Base-by-base conservation (phyloP, 2,888 invertebrate species). In the Cistogaster globosa region DNA sequence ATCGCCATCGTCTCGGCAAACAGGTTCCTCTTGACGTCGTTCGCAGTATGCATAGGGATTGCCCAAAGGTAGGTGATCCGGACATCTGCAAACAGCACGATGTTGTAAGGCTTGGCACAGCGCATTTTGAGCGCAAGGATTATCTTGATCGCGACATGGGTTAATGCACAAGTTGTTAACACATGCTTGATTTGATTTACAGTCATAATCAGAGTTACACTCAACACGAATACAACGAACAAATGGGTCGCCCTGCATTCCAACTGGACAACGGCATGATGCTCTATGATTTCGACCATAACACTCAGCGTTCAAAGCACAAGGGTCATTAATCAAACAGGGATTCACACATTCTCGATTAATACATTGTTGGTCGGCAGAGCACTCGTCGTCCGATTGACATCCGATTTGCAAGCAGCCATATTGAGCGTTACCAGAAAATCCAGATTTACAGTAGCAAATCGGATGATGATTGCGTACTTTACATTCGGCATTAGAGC, bases 401-500 rank as follows among this genome's bases (percentile, higher is more conserved):
- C 98, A 98, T 71, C 96, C 97, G 89, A 97, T 94, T 94, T 96
- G 96, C 36, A 94, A 93, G 90, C 98, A 98, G 68, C 96, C 96
- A 76, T 94, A 94, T 92, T 96, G 97, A 22, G 97, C 97, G 92
- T 97, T 97, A 90, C 97, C 98, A 55, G 97, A 96, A 92, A 95
- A 97, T 68, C 97, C 97, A 51, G 95, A 94, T 89, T 94, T 94
- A 91, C 98, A 98, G 89, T 94, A 95, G 91, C 98, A 98, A 18
- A 96, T 95, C 18, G 97, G 97, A 92, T 97, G 96, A 91, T 98
- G 98, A 91, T 96, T 95, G 72, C 95, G 93, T 14, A 98, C 97
- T 82, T 94, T 94, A 91, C 98, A 98, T 88, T 97, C 96, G 7
- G 98, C 95, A 90, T 97, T 95, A 2, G 95, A 93, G 65, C 97